Conservation (phyloP, 2,113 vertebrate species). For the Oreochromis tanganicae region DNA sequence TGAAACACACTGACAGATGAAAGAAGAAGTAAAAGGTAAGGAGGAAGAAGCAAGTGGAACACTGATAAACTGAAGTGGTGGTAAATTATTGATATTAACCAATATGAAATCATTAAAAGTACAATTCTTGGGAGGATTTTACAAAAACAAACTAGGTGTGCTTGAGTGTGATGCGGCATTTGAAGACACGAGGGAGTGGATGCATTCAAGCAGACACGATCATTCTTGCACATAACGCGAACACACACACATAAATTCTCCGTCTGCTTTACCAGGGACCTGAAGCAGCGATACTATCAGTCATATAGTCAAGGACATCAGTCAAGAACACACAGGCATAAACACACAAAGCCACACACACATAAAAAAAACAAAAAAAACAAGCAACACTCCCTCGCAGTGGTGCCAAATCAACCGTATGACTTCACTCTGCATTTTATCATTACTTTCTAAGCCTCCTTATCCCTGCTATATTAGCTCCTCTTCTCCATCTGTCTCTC, state of each 20-base stretch:
- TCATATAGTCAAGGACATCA: conserved; percentile 51
- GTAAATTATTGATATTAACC: not conserved
- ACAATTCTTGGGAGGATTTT: not conserved
- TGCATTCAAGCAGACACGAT: conserved; percentile 5
- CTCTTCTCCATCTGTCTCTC: not conserved
- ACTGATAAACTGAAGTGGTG: not conserved
- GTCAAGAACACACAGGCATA: conserved; percentile 1
- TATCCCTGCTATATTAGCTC: conserved; percentile 39
- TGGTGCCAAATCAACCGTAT: not conserved
- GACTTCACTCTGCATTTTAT: conserved; percentile 38
- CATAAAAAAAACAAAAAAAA: not conserved
- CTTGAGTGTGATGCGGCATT: not conserved
- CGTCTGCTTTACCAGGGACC: conserved; percentile 3
- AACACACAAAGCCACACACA: not conserved
- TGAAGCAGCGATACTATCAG: conserved; percentile 38
- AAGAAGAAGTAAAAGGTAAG: not conserved
- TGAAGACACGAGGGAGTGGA: conserved; percentile 7
- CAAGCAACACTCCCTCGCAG: not conserved
- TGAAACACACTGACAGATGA: not conserved
- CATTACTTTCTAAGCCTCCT: conserved; percentile 40
- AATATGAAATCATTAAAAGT: not conserved
- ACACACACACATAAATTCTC: not conserved
- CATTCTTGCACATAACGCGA: not conserved
- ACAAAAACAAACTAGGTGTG: not conserved
- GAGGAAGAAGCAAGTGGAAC: not conserved